Conservation (phyloP, 2,797 vertebrate species). For the Poecile montanus region DNA sequence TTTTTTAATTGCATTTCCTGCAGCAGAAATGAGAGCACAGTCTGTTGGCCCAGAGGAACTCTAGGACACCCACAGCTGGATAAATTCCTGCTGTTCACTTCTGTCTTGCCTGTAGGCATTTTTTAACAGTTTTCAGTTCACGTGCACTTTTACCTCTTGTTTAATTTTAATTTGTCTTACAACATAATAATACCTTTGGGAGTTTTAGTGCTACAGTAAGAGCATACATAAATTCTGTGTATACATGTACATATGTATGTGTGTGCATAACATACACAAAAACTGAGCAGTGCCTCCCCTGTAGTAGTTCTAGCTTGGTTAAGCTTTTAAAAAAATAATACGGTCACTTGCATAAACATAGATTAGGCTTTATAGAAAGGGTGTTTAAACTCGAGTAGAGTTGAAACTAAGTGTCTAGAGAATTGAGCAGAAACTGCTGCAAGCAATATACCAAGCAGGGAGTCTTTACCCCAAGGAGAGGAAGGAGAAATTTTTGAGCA, state of each 20-base stretch:
- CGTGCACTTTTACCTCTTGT: slow-evolving; percentile 59
- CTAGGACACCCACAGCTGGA: slow-evolving; percentile 1
- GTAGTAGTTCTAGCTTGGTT: not conserved
- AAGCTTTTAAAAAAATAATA: not conserved
- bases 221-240: slow-evolving; percentile 26
- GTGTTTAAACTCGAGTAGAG: not conserved
- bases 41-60: slow-evolving; percentile 18
- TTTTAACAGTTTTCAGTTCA: slow-evolving; percentile 65
- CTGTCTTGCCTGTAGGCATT: slow-evolving; percentile 56
- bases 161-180: slow-evolving; percentile 71
- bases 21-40: not conserved
- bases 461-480: not conserved
- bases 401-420: not conserved
- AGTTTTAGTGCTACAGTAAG: slow-evolving; percentile 37
- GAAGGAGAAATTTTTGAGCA: not conserved
- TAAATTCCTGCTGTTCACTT: slow-evolving; percentile 47
- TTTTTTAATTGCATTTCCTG: not conserved
- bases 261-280: not conserved
- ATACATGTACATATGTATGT: not conserved
- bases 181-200: slow-evolving; percentile 63
- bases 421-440: not conserved
- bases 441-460: not conserved
- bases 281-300: not conserved
- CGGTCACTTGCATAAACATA: not conserved
- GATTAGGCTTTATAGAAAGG: not conserved